Evolutionary conservation across 2,888 invertebrate species (phyloP).

Genomic region (Alloplasta piceator): DNA sequence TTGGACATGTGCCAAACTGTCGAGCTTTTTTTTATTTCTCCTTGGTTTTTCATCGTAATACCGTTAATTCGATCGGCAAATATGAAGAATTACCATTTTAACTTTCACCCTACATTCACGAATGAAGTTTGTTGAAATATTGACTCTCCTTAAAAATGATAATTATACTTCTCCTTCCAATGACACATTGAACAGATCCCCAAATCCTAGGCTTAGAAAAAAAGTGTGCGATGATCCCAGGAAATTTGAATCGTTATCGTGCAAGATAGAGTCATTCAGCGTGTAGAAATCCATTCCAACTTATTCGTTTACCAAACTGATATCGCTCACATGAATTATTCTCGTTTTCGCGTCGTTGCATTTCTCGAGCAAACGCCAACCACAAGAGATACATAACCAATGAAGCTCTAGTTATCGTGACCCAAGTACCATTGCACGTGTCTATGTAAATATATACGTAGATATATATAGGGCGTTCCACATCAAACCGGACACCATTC

Average conservation of each 20-base stretch:
- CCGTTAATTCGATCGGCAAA: conserved; percentile 46
- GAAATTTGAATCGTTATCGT: too few relatives aligned
- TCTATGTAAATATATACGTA: too few relatives aligned
- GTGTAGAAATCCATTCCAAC: too few relatives aligned
- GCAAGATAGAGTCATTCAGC: too few relatives aligned
- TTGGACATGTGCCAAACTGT: conserved; percentile 52
- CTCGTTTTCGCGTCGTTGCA: conserved; percentile 16
- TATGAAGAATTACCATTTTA: conserved; percentile 11
- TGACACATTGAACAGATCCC: not conserved
- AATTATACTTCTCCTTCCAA: not conserved
- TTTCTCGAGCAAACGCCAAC: conserved; percentile 22
- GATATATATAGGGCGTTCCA: too few relatives aligned
- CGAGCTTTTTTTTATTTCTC: not conserved
- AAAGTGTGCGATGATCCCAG: too few relatives aligned
- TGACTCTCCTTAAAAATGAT: not conserved
- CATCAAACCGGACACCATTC: too few relatives aligned
- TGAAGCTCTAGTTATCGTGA: not conserved
- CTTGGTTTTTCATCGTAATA: conserved; percentile 38
- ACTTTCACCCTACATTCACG: not conserved
- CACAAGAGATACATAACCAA: not conserved
- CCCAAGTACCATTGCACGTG: conserved; percentile 6
- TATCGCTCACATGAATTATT: not conserved
- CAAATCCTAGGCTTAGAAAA: not conserved
- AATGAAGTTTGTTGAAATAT: conserved; percentile 9
- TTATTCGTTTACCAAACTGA: not conserved